Evolutionary conservation across 2,113 vertebrate species (phyloP).

Genomic region (Pteropus alecto): DNA sequence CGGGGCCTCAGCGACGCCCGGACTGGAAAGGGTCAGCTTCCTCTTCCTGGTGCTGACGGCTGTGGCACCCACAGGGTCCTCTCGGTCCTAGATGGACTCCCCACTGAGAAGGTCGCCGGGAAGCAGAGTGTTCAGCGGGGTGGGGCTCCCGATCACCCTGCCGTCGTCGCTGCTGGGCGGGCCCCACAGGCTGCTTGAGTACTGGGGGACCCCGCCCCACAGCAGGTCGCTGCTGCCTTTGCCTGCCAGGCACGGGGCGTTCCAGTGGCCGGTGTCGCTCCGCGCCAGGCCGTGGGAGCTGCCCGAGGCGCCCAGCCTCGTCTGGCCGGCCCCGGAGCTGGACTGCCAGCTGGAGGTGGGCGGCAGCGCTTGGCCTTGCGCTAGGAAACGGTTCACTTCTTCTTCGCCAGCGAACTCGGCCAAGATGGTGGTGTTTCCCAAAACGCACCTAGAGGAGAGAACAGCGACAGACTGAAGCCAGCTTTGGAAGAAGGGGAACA

Average conservation of each 20-base stretch:
- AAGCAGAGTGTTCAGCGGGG: conserved; percentile 94
- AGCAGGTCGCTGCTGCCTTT: conserved; percentile 93
- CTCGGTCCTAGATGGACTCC: conserved; percentile 92
- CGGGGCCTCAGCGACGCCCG: conserved; percentile 77
- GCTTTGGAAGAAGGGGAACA: too few relatives aligned
- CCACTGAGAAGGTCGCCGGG: conserved; percentile 97
- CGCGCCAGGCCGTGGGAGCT: conserved; percentile 89
- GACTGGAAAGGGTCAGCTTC: conserved; percentile 81
- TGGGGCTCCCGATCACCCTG: conserved; percentile 95
- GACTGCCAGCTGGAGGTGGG: conserved; percentile 98
- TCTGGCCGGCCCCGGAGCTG: conserved; percentile 90
- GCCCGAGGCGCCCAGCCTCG: conserved; percentile 88
- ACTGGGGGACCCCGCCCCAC: conserved; percentile 95
- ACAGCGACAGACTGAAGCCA: background rate
- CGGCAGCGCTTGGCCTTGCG: conserved; percentile 95
- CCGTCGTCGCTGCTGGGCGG: conserved; percentile 92
- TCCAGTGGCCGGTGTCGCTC: conserved; percentile 90
- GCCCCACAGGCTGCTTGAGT: conserved; percentile 97
- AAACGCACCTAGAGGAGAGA: conserved; percentile 90
- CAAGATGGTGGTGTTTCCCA: conserved; percentile 99
- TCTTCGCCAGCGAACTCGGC: conserved; percentile 98
- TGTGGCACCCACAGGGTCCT: conserved; percentile 68
- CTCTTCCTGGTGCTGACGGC: conserved; percentile 87
- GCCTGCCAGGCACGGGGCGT: conserved; percentile 86
- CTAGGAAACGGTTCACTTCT: conserved; percentile 97